These are phyloP conservation scores for Chionoecetes opilio DNA, from an alignment of 1,140 invertebrate species.

Conservation along the genomic window DNA sequence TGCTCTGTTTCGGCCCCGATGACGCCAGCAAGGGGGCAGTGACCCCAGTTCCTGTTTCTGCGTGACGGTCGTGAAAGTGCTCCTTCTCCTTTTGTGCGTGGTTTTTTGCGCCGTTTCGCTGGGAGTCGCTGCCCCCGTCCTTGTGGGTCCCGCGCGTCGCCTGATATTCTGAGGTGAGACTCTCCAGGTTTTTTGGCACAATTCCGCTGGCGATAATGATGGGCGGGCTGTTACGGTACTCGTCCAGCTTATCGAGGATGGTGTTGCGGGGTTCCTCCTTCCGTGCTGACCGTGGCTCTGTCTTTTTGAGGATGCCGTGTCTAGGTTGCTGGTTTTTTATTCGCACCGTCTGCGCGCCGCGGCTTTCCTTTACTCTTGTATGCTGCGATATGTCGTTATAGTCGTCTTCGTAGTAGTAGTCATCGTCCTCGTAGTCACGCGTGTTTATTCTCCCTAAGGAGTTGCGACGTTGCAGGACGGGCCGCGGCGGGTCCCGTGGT, in stretches of 20 bases:
- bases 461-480: conserved; percentile 43
- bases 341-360: conserved; percentile 67
- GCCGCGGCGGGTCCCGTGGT: conserved; percentile 46
- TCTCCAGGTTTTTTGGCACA: conserved; percentile 67
- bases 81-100: conserved; percentile 63
- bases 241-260: conserved; percentile 37
- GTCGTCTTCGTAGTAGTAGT: conserved; percentile 56
- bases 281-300: not conserved
- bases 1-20: conserved; percentile 53
- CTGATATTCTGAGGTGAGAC: conserved; percentile 71
- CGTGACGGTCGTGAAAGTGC: conserved; percentile 68
- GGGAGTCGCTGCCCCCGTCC: not conserved
- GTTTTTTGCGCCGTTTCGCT: not conserved
- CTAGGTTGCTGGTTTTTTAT: conserved; percentile 68
- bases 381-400: conserved; percentile 42
- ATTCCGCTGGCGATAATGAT: conserved; percentile 74
- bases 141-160: conserved; percentile 44
- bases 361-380: conserved; percentile 42
- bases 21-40: conserved; percentile 66
- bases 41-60: conserved; percentile 37
- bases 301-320: conserved; percentile 71
- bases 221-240: conserved; percentile 44
- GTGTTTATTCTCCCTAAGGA: conserved; percentile 61
- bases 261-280: conserved; percentile 52
- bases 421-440: not conserved